These are phyloP conservation scores for Hepsetus odoe DNA, from an alignment of 2,113 vertebrate genomes.

Conservation along the genomic window DNA sequence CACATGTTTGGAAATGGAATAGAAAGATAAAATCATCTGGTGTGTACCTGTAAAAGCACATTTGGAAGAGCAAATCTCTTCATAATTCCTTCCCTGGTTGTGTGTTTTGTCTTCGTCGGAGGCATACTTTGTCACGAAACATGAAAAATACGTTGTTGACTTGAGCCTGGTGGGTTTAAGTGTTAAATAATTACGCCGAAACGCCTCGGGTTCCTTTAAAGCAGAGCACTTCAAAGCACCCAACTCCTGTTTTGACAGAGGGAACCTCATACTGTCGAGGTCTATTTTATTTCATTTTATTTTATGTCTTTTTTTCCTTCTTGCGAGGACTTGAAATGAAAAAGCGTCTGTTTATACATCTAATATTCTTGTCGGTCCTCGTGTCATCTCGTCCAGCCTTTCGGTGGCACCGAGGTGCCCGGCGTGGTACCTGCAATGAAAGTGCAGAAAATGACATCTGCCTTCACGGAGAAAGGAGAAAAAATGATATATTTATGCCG, in stretches of 20 bases:
- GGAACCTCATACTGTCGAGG: constrained; percentile 26
- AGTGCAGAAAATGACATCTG: constrained; percentile 25
- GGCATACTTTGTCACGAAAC: constrained; percentile 34
- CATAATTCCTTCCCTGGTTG: background rate
- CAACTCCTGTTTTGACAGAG: constrained; percentile 32
- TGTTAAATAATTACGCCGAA: constrained; percentile 54
- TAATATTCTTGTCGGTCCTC: constrained; percentile 29
- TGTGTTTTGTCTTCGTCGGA: background rate
- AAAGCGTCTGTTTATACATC: constrained; percentile 34
- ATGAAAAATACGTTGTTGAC: constrained; percentile 48
- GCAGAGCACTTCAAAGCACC: constrained; percentile 28
- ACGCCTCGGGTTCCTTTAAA: constrained; percentile 42
- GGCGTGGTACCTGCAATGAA: constrained; percentile 30
- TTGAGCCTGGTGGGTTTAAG: constrained; percentile 37
- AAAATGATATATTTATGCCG: constrained; percentile 19
- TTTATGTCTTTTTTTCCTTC: background rate
- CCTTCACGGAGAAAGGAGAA: constrained; percentile 29
- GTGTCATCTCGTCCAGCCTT: constrained; percentile 39
- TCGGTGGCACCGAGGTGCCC: background rate
- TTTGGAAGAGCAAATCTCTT: constrained; percentile 1
- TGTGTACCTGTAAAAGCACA: constrained; percentile 1
- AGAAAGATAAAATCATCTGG: constrained; percentile 27
- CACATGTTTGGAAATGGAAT: background rate
- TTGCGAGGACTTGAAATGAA: constrained; percentile 25
- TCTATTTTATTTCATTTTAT: constrained; percentile 22